Evolutionary conservation across 2,797 vertebrate genomes (phyloP).

Genomic region (Distichodus sexfasciatus): DNA sequence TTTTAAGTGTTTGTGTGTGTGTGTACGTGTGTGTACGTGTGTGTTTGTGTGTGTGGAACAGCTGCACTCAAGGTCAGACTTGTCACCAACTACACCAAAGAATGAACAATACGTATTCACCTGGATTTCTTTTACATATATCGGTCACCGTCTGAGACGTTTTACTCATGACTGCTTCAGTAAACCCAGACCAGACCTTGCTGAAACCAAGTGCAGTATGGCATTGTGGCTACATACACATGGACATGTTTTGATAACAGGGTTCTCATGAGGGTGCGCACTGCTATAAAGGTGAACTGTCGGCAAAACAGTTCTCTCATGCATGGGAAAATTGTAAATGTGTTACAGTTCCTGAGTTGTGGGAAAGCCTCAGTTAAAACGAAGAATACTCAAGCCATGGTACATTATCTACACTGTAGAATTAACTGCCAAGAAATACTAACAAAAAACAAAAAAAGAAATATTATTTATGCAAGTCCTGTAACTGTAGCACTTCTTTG

Average conservation of each 20-base stretch:
- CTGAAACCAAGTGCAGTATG: slow-evolving; percentile 37
- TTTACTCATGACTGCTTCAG: background rate
- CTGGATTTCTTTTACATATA: too few species aligned
- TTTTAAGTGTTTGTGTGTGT: background rate
- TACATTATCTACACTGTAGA: too few species aligned
- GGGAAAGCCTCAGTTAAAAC: background rate
- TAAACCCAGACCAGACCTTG: slow-evolving; percentile 32
- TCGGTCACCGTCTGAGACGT: too few species aligned
- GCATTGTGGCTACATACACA: slow-evolving; percentile 55
- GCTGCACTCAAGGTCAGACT: slow-evolving; percentile 50
- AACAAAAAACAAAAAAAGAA: too few species aligned
- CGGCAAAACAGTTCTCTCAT: background rate
- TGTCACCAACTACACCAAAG: background rate
- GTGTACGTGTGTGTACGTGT: slow-evolving; percentile 1
- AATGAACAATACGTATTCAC: background rate
- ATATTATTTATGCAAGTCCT: too few species aligned
- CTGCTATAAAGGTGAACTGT: background rate
- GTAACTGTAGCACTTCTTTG: too few species aligned
- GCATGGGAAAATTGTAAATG: background rate
- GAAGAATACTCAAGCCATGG: background rate
- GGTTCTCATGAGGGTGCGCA: slow-evolving; percentile 28
- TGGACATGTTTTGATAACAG: slow-evolving; percentile 73
- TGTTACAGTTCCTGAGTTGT: background rate
- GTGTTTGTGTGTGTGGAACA: slow-evolving; percentile 32
- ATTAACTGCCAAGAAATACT: too few species aligned